phyloP scores from a whole-genome alignment of 2,113 vertebrate species.

The Lucifuga dentata region DNA sequence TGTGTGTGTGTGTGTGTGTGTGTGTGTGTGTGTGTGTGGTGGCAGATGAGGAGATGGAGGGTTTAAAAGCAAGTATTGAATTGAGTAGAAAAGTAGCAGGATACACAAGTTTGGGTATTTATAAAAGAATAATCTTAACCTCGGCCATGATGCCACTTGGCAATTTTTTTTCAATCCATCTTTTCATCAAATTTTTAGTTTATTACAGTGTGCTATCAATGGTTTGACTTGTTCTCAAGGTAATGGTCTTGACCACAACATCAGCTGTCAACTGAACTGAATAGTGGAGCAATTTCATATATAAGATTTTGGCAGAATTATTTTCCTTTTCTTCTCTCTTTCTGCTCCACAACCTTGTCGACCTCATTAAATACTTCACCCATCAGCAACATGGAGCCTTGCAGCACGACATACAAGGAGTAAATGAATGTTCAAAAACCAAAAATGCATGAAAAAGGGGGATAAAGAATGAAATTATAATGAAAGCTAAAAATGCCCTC shows the following conservation, averaged over 20 bases:
- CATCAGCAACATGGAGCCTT: background rate
- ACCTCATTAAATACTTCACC: background rate
- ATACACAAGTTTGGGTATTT: constrained; percentile 43
- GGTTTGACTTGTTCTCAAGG: background rate
- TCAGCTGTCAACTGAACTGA: background rate
- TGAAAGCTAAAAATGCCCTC: constrained; percentile 17
- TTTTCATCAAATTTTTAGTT: constrained; percentile 23
- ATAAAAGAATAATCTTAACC: constrained; percentile 49
- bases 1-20: constrained; percentile 15
- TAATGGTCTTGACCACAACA: background rate
- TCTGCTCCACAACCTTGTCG: background rate
- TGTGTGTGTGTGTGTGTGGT: constrained; percentile 40
- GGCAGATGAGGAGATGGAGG: constrained; percentile 24
- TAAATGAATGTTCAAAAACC: background rate
- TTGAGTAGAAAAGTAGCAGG: constrained; percentile 31
- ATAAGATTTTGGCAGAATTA: background rate
- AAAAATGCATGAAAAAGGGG: constrained; percentile 2
- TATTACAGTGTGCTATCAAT: constrained; percentile 3
- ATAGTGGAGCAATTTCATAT: background rate
- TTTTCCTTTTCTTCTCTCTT: background rate
- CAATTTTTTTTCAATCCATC: constrained; percentile 24
- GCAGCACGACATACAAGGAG: background rate
- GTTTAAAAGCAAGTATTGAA: constrained; percentile 25
- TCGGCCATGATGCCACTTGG: constrained; percentile 27
- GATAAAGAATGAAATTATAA: background rate